Evolutionary conservation across 2,888 invertebrate species (phyloP), one percentile per base, ranked within the genome.

Genomic region (Cataglyphis altisquamis): DNA sequence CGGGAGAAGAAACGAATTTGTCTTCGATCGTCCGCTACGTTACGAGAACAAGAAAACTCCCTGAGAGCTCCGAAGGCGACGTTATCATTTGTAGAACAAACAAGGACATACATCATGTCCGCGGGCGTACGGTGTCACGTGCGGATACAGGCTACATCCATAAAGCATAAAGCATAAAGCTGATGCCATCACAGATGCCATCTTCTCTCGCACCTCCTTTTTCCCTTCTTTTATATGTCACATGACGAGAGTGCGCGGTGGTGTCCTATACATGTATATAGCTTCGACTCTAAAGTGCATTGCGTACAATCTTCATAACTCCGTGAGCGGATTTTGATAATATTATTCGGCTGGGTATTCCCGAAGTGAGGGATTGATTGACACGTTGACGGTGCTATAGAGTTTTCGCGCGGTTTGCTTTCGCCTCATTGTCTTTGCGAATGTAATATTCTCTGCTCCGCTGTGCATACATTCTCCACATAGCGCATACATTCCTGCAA

Each of bases 81-180:
- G 78, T 80, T 80, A 80, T 80, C 89, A 89, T 80, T 87, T 85
- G 84, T 87, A 89, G 89, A 90, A 90, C 90, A 90, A 90, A 90
- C 90, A 90, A 90, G 91, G 80, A 70, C 83, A 85, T 88, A 90
- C 90, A 90, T 90, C 88, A 91, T 90, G 86, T 86, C 84, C 84
- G 84, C 84, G 87, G 87, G 85, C 87, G 82, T 48, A 77, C 84
- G 80, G 86, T 82, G 84, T 89, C 89, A 84, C 75, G 84, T 77
- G 70, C 82, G 86, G 82, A 77, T 60, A 68, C 83, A 75, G 66
- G 78, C 55, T 62, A 83, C 86, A 81, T 91, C 88, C 90, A 87
- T 90, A 90, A 90, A 90, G 87, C 84, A 86, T 90, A 86, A 90
- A 87, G 90, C 83, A 88, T 77, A 84, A 90, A 84, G 87, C 86